Evolutionary conservation across 2,888 invertebrate genomes (phyloP).

Genomic region (Seira ritae): DNA sequence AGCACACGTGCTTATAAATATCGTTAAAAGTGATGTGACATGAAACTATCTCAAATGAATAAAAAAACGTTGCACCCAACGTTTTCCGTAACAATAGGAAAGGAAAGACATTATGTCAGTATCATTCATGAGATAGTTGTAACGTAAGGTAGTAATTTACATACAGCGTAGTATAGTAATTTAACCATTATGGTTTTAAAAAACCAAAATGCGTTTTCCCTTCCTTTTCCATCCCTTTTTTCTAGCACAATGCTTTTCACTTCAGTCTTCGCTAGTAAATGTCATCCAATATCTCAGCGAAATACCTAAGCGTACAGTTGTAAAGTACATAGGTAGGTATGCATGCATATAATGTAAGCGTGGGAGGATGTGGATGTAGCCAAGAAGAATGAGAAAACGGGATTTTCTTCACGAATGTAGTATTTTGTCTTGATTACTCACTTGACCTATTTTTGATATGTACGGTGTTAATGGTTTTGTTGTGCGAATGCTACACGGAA

Average conservation of each 20-base stretch:
- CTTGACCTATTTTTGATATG: conserved; percentile 49
- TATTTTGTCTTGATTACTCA: conserved; percentile 17
- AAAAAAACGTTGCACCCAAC: conserved; percentile 17
- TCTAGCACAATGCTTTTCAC: too few species aligned
- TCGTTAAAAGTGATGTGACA: not conserved
- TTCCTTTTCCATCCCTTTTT: not conserved
- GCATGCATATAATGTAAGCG: too few species aligned
- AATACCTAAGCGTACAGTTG: too few species aligned
- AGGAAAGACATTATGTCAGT: conserved; percentile 33
- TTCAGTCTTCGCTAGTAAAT: too few species aligned
- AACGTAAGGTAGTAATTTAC: conserved; percentile 25
- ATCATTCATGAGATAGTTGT: conserved; percentile 20
- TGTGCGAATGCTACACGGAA: conserved; percentile 22
- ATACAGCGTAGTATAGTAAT: conserved; percentile 38
- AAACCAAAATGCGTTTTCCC: conserved; percentile 5
- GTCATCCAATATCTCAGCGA: too few species aligned
- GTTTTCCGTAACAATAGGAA: not conserved
- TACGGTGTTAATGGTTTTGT: conserved; percentile 39
- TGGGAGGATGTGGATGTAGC: conserved; percentile 16
- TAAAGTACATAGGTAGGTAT: not conserved
- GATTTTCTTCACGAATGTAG: not conserved
- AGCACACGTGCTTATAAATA: too few species aligned
- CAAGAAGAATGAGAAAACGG: conserved; percentile 11
- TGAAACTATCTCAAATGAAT: not conserved
- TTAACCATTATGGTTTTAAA: conserved; percentile 47